Base-by-base conservation (phyloP, 2,113 vertebrate species). In the Shinisaurus crocodilurus region DNA sequence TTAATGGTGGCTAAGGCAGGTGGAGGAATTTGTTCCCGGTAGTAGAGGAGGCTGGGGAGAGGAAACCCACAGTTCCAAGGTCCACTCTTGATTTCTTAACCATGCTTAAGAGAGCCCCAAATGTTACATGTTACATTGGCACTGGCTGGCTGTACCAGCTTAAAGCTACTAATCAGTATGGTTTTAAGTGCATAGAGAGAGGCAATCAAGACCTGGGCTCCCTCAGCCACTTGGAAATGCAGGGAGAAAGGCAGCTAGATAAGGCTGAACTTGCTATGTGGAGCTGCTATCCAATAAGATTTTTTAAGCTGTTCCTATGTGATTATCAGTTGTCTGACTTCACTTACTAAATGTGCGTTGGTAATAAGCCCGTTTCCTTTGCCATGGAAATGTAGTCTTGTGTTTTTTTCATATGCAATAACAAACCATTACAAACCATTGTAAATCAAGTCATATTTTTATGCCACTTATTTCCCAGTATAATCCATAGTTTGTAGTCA, bases 371-470 rank as follows among this genome's bases (percentile, higher is more conserved):
- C 27, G 12, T 86, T 70, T 40, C 81, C 93, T 95, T 95, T 93
- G 92, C 93, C 94, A 50, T 85, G 92, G 94, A 93, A 23, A 91
- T 91, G 92, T 94, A 91, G 95, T 74, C 90, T 81, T 93, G 23
- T 76, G 93, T 94, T 18, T 40, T 54, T 95, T 95, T 93, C 95
- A 95, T 93, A 93, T 86, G 65, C 85, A 91, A 89, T 89, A 40
- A 89, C 82, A 92, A 94, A 90, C 90, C 90, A 91, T 93, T 91
- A 82, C 54, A 92, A n/a, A 82, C 76, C 90, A 93, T 92, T 92
- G 91, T 90, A 89, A 93, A 93, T 88, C 82, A n/a, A 93, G 90
- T 91, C 93, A 93, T 92, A 60, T 37, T 13, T n/a, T 74, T 37
- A n/a, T 74, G 34, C n/a, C 13, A 74, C 72, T 74, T 37, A n/a